Base-by-base conservation (phyloP, 2,888 invertebrate species). In the Rhyacophila evoluta region DNA sequence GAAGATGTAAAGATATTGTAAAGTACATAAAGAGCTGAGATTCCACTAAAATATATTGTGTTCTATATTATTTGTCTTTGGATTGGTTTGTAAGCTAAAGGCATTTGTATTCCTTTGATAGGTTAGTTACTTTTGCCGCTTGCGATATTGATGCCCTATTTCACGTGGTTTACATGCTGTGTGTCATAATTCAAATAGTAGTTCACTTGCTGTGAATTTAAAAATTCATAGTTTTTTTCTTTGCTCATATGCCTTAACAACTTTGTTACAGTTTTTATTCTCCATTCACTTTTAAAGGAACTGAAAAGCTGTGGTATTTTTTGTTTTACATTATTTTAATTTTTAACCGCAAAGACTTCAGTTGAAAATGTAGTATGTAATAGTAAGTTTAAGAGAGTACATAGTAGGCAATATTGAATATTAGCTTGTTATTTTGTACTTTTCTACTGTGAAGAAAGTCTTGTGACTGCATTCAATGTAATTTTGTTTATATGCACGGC, bases 361-460 rank as follows among this genome's bases (percentile, higher is more conserved):
- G 55, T 55, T 55, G 19, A 37, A 19, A 15, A 19, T 37, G 25
- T 36, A 72, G 25, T 72, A 36, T 37, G n/a, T 72, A 37, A 25
- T 36, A 37, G 19, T 72, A 72, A 36, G 19, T 72, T 72, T 72
- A 72, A 72, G 37, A 15, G 8, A 55, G 55, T 55, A n/a, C n/a
- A n/a, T n/a, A 37, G 37, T 72, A 72, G 72, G 37, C 72, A 72
- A 72, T 72, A 72, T 72, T 72, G 25, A 72, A 36, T 11, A 72
- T 72, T 72, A 72, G 72, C 72, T 36, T 72, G 37, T 72, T 36
- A 36, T 72, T 72, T 72, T 72, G 33, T 33, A 36, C 29, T 37
- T 72, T 72, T 72, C 37, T 37, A 36, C n/a, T 25, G 15, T 19
- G 33, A 36, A 72, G 72, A 36, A 55, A 55, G 55, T 55, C 55